phyloP scores from a whole-genome alignment of 2,888 invertebrate species.

The Drosophila nigricruria region DNA sequence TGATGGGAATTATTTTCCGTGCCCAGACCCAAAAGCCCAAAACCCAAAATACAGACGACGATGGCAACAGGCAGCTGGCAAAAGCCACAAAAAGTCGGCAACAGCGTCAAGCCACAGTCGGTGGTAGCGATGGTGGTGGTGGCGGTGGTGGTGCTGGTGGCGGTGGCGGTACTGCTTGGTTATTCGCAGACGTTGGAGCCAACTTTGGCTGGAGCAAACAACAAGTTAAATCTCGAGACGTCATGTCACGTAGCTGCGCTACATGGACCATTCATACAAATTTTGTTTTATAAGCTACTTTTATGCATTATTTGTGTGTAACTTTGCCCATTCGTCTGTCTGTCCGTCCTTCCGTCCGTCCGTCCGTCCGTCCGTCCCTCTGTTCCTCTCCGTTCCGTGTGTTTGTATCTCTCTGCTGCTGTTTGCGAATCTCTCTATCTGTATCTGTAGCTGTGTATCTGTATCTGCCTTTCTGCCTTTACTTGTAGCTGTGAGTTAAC shows the following conservation, averaged over 20 bases:
- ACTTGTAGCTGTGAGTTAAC: constrained; percentile 3
- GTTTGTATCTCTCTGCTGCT: constrained; percentile 49
- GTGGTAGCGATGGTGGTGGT: not conserved
- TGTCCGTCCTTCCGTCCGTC: not conserved
- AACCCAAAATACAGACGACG: constrained; percentile 14
- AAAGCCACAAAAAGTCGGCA: constrained; percentile 50
- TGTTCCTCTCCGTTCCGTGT: constrained; percentile 26
- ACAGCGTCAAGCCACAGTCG: constrained; percentile 19
- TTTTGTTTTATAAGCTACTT: constrained; percentile 80
- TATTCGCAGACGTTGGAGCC: constrained; percentile 23
- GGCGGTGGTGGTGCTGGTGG: not conserved
- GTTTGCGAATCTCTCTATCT: constrained; percentile 9
- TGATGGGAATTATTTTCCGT: constrained; percentile 72
- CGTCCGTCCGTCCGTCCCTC: not conserved
- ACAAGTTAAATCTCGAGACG: constrained; percentile 72
- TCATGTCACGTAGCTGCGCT: constrained; percentile 76
- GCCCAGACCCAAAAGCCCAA: constrained; percentile 33
- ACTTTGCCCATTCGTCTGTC: constrained; percentile 61
- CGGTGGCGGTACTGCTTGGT: not conserved
- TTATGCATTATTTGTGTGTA: constrained; percentile 77
- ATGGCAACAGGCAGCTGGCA: constrained; percentile 43
- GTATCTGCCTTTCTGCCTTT: not conserved
- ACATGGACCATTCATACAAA: constrained; percentile 80
- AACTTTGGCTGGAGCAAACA: constrained; percentile 53
- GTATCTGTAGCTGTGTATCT: not conserved